phyloP scores from a whole-genome alignment of 2,888 invertebrate genomes.

The Meta bourneti region DNA sequence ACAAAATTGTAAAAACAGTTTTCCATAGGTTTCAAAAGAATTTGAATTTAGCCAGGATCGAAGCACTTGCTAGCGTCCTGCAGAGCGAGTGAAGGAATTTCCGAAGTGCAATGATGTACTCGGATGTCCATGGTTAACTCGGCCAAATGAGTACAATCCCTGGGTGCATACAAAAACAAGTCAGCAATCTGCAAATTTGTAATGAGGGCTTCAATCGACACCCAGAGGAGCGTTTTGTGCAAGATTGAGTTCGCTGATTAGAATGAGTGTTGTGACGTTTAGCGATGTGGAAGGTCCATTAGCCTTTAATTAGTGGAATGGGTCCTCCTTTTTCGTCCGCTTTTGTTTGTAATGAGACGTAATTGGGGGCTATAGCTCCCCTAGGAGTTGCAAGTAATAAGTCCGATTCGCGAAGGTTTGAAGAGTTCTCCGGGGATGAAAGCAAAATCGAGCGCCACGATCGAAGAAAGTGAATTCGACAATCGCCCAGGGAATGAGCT shows the following conservation, averaged over 20 bases:
- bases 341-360: constrained; percentile 62
- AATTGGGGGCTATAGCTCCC: constrained; percentile 61
- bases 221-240: constrained; percentile 42
- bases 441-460: constrained; percentile 57
- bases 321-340: constrained; percentile 41
- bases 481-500: constrained; percentile 43
- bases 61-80: no score
- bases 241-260: constrained; percentile 51
- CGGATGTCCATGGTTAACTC: no score
- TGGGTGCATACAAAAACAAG: no score
- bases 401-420: constrained; percentile 40
- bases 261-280: constrained; percentile 55
- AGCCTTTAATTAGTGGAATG: constrained; percentile 70
- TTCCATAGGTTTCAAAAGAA: no score
- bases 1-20: no score
- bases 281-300: constrained; percentile 63
- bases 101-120: no score
- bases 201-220: not conserved
- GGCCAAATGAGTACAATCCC: no score
- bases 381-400: constrained; percentile 57
- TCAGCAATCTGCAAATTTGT: not conserved
- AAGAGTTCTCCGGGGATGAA: constrained; percentile 22
- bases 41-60: no score
- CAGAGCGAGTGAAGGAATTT: no score
- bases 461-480: constrained; percentile 65